Evolutionary conservation across 2,888 invertebrate species (phyloP).

Genomic region (Polyploca ridens): DNA sequence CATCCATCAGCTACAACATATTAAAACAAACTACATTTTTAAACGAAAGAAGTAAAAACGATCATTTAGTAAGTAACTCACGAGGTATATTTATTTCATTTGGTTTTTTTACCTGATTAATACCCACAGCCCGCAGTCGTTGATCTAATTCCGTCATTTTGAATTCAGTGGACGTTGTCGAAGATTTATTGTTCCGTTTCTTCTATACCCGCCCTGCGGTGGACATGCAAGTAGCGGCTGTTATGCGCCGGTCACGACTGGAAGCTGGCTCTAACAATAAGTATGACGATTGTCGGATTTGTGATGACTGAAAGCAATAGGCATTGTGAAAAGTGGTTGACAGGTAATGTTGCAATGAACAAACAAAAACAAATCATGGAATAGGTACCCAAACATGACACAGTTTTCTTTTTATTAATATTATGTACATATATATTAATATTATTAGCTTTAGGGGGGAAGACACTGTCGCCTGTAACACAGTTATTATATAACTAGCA

Average conservation of each 20-base stretch:
- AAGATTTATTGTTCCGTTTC: constrained; percentile 39
- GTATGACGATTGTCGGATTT: constrained; percentile 8
- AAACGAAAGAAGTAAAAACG: not conserved
- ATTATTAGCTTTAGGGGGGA: no score
- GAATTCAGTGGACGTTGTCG: constrained; percentile 16
- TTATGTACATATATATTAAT: no score
- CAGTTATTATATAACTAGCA: no score
- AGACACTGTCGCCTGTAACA: no score
- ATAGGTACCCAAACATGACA: no score
- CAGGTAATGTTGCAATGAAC: not conserved
- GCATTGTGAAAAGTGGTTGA: not conserved
- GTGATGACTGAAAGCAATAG: constrained; percentile 11
- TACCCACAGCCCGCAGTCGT: constrained; percentile 8
- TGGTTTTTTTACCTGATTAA: not conserved
- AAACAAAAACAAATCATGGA: not conserved
- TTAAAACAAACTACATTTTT: not conserved
- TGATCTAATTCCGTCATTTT: constrained; percentile 16
- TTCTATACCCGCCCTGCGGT: constrained; percentile 37
- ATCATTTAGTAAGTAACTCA: not conserved
- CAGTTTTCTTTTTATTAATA: no score
- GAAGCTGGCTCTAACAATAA: constrained; percentile 1
- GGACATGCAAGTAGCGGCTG: constrained; percentile 14
- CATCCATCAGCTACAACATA: not conserved
- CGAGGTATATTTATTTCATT: not conserved
- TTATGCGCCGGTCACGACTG: constrained; percentile 40